Percentiles rank a stretch among this genome's conserved stretches.
Evolutionary conservation across 1,140 invertebrate genomes (phyloP).

Genomic region (Anthonomus grandis): DNA sequence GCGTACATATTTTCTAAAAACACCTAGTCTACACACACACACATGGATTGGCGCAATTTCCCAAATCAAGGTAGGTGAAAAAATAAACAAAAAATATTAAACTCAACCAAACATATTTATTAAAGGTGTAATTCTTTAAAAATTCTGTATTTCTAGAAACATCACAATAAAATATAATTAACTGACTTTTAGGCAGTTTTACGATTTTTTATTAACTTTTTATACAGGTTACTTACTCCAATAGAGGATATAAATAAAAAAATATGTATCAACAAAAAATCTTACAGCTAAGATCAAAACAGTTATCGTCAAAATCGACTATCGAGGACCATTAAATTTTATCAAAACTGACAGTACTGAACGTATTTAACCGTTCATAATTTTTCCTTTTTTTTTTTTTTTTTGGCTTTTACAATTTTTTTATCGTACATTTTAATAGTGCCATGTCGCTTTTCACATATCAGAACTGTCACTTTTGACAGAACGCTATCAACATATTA

Average conservation of each 20-base stretch:
- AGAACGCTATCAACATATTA: too few relatives aligned
- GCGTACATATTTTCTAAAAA: too few relatives aligned
- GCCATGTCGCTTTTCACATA: too few relatives aligned
- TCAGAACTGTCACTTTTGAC: too few relatives aligned
- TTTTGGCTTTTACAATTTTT: too few relatives aligned
- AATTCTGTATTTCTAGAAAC: constrained; percentile 9
- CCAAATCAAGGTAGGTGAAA: too few relatives aligned
- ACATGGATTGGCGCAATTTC: too few relatives aligned
- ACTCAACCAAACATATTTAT: neutral
- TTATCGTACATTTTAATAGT: too few relatives aligned
- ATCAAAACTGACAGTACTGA: constrained; percentile 8
- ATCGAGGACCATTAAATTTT: neutral
- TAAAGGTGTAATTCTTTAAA: constrained; percentile 1
- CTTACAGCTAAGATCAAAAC: constrained; percentile 13
- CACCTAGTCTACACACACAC: too few relatives aligned
- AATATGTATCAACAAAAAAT: constrained; percentile 6
- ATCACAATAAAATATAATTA: constrained; percentile 14
- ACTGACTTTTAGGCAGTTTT: constrained; percentile 12
- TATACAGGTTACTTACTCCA: constrained; percentile 8
- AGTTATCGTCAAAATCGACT: constrained; percentile 6
- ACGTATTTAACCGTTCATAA: too few relatives aligned
- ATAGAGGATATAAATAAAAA: constrained; percentile 22
- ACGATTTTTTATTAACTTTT: constrained; percentile 16
- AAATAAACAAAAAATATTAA: neutral
- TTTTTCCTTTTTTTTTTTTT: too few relatives aligned